These are phyloP conservation scores for Phalacrocorax pelagicus DNA, from an alignment of 2,113 vertebrate genomes.

Conservation along the genomic window DNA sequence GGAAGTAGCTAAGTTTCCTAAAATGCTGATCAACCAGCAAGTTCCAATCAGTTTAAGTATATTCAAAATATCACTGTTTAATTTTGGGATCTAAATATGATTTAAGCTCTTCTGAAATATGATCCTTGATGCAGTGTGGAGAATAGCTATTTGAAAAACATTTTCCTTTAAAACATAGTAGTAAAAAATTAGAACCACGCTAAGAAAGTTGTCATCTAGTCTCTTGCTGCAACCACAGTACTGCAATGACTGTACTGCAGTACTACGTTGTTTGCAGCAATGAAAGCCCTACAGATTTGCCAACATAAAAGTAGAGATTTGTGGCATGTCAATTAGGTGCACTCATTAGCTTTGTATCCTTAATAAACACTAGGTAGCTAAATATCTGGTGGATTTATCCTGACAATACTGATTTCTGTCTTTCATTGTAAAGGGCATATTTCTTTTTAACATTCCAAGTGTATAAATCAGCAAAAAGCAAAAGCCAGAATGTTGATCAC, in stretches of 20 bases:
- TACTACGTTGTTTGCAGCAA: neutral
- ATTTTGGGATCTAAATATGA: neutral
- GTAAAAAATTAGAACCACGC: neutral
- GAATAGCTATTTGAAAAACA: neutral
- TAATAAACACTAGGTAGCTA: neutral
- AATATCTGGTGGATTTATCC: neutral
- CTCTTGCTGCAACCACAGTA: neutral
- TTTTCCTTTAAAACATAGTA: neutral
- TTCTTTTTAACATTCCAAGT: neutral
- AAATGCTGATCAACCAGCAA: neutral
- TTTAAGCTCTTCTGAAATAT: neutral
- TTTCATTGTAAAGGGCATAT: neutral
- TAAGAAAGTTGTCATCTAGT: neutral
- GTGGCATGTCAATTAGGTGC: neutral
- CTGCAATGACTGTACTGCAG: neutral
- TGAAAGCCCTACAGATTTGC: neutral
- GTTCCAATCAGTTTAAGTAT: neutral
- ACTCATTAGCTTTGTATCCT: neutral
- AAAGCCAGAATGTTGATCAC: neutral
- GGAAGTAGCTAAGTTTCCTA: neutral
- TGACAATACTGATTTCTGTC: neutral
- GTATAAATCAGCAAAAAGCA: neutral
- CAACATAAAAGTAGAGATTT: neutral
- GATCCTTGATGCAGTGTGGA: neutral
- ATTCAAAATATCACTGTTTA: neutral